Evolutionary conservation across 1,140 invertebrate genomes (phyloP), one percentile per base, ranked within the genome.

Genomic region (Drosophila orosa): DNA sequence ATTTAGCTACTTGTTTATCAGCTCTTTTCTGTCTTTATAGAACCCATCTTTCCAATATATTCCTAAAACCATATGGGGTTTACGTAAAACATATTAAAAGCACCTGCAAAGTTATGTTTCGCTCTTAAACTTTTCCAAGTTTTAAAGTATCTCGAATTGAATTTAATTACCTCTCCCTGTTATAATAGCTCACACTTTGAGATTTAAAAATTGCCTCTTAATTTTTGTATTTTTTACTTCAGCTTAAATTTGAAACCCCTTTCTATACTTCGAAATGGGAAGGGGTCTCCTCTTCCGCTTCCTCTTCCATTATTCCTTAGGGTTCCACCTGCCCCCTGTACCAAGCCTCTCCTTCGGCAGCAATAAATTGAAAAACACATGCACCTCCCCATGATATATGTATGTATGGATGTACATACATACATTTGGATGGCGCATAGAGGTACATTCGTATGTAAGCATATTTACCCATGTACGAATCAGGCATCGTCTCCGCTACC

Each of bases 391-490:
- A 45, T 52, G 57, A 73, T 35, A 25, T 57, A 50, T 17, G 29
- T 47, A 45, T 24, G 31, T 74, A 50, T 22, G 48, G 40, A 45
- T 60, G 25, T 15, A 63, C 55, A 31, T 68, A 57, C 40, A 67
- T 67, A 68, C 22, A 54, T 67, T 57, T 52, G 24, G 5, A 48
- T 3, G 25, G 47, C 42, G 45, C 29, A 74, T 50, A 68, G 48
- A 33, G 45, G 40, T 60, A 58, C 54, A 35, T 60, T 45, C 57
- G 48, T 62, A 81, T 67, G 50, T 78, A 82, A 47, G 65, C 52
- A 68, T 65, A 59, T 56, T 35, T 71, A 71, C 66, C n/a, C 54
- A 67, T 75, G 61, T 75, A 80, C 81, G 81, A 85, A 85, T 85
- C 81, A 85, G 83, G 82, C 83, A 55, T 29, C 81, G 60, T 79